These are phyloP conservation scores for Callinectes sapidus DNA, from an alignment of 2,888 invertebrate species.

Conservation along the genomic window DNA sequence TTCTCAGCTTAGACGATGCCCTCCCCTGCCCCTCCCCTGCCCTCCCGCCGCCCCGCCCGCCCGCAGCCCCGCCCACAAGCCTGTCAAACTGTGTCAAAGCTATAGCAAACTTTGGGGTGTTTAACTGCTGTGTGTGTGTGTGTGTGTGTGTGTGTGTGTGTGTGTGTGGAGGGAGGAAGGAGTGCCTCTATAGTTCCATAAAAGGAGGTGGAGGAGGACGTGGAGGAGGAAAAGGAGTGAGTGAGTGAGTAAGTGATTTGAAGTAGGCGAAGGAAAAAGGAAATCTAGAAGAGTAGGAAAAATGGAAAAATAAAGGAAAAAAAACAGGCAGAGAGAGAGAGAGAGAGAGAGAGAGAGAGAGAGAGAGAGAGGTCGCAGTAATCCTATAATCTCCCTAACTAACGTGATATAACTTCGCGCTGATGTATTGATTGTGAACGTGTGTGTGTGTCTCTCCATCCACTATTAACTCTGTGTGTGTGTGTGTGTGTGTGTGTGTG, in stretches of 20 bases:
- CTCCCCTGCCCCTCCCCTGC: background rate
- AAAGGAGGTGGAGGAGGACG: background rate
- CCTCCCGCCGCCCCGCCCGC: too few species aligned
- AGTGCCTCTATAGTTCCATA: background rate
- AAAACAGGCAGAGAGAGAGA: constrained; percentile 26
- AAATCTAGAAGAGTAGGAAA: background rate
- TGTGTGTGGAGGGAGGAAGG: background rate
- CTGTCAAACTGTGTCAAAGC: background rate
- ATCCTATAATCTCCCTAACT: constrained; percentile 27
- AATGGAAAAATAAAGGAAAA: background rate
- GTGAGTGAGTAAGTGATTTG: too few species aligned
- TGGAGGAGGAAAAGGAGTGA: background rate
- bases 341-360: constrained; percentile 45
- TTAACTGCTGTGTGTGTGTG: background rate
- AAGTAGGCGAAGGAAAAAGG: background rate
- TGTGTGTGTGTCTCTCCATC: constrained; percentile 5
- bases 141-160: background rate
- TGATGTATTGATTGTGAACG: constrained; percentile 13
- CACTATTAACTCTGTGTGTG: background rate
- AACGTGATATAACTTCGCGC: constrained; percentile 30
- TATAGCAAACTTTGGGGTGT: background rate
- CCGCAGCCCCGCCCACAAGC: background rate
- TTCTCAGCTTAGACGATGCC: background rate
- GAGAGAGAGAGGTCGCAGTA: constrained; percentile 11
- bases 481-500: constrained; percentile 39